Base-by-base conservation (phyloP, 2,797 vertebrate genomes). In the Notoglanidium macrostoma region DNA sequence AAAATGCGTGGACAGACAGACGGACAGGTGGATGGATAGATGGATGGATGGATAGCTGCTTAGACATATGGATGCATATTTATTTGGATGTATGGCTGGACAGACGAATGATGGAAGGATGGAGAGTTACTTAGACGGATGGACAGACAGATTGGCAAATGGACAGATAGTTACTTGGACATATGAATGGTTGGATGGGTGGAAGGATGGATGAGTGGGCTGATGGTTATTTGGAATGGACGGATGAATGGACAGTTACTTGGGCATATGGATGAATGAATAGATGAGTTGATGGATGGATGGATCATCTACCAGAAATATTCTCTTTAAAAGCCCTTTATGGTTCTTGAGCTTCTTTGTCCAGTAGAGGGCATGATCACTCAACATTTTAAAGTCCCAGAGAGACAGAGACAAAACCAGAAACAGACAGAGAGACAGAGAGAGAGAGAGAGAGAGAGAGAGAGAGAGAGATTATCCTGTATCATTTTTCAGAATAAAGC, bases 331-430 rank as follows among this genome's bases (percentile, higher is more conserved):
- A 81, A 81, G 23, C 1, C 2, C 12, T 63, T 81, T 63, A 46
- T 4, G 12, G 55, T 32, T 68, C n/a, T 49, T 84, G 17, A 57
- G 29, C 32, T 35, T 3, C 3, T 77, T 72, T 51, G 0, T 54
- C 89, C 91, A 88, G 67, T 74, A 89, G 91, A 90, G 79, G 86
- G 70, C 86, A 54, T 8, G 2, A 77, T 84, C 76, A 35, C 32
- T 59, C 74, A 61, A 85, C 40, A 80, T 63, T 80, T 54, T 54
- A 70, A 84, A 7, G 51, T 84, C 49, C 40, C 59, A 63, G 44
- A 49, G 35, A 3, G 21, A 10, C 3, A 9, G 57, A 15, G 35
- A 44, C 21, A n/a, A 40, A 63, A 11, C 23, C 19, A 79, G 32
- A 59, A 0, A 21, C 8, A 57, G 76, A 44, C 5, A 26, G 35